These are phyloP conservation scores for Odontocolon sp. DNA, from an alignment of 2,888 invertebrate genomes.

Conservation along the genomic window DNA sequence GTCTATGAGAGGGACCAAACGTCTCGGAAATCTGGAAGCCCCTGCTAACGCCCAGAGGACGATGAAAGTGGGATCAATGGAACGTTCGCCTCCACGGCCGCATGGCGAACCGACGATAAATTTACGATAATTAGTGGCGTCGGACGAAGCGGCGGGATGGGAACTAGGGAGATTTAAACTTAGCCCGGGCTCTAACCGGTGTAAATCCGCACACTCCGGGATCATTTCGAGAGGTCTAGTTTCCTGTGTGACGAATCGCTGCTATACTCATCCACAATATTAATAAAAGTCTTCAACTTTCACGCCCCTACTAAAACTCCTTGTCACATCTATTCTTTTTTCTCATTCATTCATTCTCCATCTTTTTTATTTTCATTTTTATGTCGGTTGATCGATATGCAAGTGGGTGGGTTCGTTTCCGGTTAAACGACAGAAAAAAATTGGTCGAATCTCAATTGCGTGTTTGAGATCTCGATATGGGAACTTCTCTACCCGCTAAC, in stretches of 20 bases:
- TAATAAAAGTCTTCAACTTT: slow-evolving; percentile 40
- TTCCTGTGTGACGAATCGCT: slow-evolving; percentile 59
- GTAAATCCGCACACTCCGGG: slow-evolving; percentile 59
- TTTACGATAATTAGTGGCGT: slow-evolving; percentile 65
- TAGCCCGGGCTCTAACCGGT: slow-evolving; percentile 56
- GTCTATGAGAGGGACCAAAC: slow-evolving; percentile 1
- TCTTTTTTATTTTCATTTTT: not conserved
- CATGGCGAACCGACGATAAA: slow-evolving; percentile 58
- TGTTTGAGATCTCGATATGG: slow-evolving; percentile 42
- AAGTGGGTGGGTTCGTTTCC: slow-evolving; percentile 14
- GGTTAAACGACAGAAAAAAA: slow-evolving; percentile 15
- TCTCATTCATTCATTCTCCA: not conserved
- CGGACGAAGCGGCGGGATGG: slow-evolving; percentile 39
- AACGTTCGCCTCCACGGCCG: slow-evolving; percentile 56
- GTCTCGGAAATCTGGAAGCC: slow-evolving; percentile 24
- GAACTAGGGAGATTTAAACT: slow-evolving; percentile 61
- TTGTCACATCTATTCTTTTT: not conserved
- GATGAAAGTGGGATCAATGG: slow-evolving; percentile 65
- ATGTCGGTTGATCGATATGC: not conserved
- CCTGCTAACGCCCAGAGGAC: slow-evolving; percentile 24
- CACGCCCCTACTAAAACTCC: not conserved
- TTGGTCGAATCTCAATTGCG: slow-evolving; percentile 39
- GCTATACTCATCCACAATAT: slow-evolving; percentile 52
- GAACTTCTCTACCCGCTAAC: slow-evolving; percentile 3
- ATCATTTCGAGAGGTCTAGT: slow-evolving; percentile 60